Conservation (phyloP, 1,140 invertebrate genomes). For the Lordiphosa collinella region DNA sequence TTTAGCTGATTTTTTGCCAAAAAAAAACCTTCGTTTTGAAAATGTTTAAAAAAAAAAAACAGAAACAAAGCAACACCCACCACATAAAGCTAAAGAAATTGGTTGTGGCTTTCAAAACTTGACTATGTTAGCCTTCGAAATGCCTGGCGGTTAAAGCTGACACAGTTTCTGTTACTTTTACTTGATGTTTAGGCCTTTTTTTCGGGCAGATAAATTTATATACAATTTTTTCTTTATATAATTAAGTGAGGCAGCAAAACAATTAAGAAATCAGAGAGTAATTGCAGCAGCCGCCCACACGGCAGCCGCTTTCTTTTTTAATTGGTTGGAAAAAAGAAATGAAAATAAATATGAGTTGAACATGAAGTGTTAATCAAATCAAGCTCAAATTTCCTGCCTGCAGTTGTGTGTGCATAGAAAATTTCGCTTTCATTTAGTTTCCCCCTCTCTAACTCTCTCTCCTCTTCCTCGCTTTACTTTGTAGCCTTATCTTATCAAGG, state of each 20-base stretch:
- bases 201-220: neutral
- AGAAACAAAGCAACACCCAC: slow-evolving; percentile 28
- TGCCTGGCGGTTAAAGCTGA: slow-evolving; percentile 41
- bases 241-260: slow-evolving; percentile 27
- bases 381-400: too few relatives aligned
- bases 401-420: neutral
- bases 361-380: too few relatives aligned
- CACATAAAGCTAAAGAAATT: slow-evolving; percentile 34
- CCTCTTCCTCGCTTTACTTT: neutral
- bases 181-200: slow-evolving; percentile 16
- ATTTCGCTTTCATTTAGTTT: neutral
- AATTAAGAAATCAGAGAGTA: slow-evolving; percentile 42
- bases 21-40: slow-evolving; percentile 37
- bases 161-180: slow-evolving; percentile 43
- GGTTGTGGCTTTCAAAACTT: slow-evolving; percentile 20
- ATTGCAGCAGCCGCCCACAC: slow-evolving; percentile 33
- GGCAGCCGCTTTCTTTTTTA: slow-evolving; percentile 30
- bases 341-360: too few relatives aligned
- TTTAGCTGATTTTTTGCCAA: slow-evolving; percentile 23
- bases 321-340: slow-evolving; percentile 6
- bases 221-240: slow-evolving; percentile 9
- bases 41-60: neutral
- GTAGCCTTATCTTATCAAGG: slow-evolving; percentile 35
- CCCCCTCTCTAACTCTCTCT: neutral
- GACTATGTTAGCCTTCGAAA: slow-evolving; percentile 25